phyloP scores from a whole-genome alignment of 2,113 vertebrate genomes.

The Ellobius talpinus region DNA sequence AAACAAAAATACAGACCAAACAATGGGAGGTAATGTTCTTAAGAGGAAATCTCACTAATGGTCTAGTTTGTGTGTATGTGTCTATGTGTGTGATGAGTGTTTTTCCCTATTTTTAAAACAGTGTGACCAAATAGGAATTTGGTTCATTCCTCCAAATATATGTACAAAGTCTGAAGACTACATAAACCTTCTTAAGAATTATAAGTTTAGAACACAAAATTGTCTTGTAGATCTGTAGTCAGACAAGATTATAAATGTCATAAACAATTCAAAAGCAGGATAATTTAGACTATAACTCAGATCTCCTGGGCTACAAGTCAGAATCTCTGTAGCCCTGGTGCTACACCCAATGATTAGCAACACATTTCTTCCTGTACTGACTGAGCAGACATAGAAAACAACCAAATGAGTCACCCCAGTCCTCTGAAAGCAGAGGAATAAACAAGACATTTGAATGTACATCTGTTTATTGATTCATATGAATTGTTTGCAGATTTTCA shows the following conservation, averaged over 20 bases:
- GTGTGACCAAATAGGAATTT: slow-evolving; percentile 28
- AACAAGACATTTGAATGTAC: slow-evolving; percentile 36
- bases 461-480: slow-evolving; percentile 65
- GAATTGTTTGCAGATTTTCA: slow-evolving; percentile 59
- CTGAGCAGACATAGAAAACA: neutral
- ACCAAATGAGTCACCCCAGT: neutral
- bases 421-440: slow-evolving; percentile 30
- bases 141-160: neutral
- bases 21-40: neutral
- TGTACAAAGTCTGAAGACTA: neutral
- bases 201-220: neutral
- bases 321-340: neutral
- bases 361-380: slow-evolving; percentile 34
- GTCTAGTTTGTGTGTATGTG: neutral
- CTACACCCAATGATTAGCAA: slow-evolving; percentile 37
- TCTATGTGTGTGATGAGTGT: neutral
- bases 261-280: slow-evolving; percentile 16
- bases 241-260: neutral
- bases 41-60: neutral
- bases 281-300: neutral
- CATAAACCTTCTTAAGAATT: neutral
- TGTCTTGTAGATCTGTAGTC: neutral
- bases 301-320: neutral
- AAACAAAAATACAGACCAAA: slow-evolving; percentile 1
- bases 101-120: neutral